Evolutionary conservation across 2,888 invertebrate species (phyloP).

Genomic region (Archaeoteleia sp.): DNA sequence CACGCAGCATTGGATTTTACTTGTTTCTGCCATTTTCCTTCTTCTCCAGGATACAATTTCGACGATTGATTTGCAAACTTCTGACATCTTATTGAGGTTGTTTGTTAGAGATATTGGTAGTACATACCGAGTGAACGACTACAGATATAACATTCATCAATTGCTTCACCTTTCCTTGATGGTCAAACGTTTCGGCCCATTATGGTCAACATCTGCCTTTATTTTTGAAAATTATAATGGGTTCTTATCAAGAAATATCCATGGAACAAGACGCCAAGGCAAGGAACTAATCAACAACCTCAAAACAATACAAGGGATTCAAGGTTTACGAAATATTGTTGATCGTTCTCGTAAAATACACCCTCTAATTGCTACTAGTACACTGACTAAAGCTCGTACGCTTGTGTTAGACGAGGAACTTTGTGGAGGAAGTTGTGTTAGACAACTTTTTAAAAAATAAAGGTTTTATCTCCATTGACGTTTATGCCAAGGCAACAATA

Average conservation of each 20-base stretch:
- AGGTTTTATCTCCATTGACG: background rate
- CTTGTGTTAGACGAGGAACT: no score
- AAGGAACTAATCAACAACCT: constrained; percentile 23
- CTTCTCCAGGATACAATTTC: constrained; percentile 24
- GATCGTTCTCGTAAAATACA: background rate
- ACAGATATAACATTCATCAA: constrained; percentile 23
- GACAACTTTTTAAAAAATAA: background rate
- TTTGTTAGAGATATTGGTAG: constrained; percentile 12
- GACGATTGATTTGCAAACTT: constrained; percentile 1
- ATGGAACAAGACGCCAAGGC: constrained; percentile 12
- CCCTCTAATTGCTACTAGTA: no score
- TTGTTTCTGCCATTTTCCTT: constrained; percentile 11
- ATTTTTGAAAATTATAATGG: constrained; percentile 25
- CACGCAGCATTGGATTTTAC: constrained; percentile 27
- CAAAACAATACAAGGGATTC: constrained; percentile 5
- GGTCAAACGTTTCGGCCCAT: constrained; percentile 26
- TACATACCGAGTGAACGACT: constrained; percentile 7
- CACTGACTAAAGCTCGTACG: no score
- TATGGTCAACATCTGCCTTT: constrained; percentile 31
- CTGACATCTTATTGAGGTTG: constrained; percentile 7
- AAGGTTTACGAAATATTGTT: background rate
- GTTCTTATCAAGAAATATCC: constrained; percentile 20
- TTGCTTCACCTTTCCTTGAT: constrained; percentile 16
- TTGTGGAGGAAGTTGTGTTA: background rate
- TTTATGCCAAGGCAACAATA: constrained; percentile 7